A percentile compares a stretch with the other conserved stretches of the same genome.
These are phyloP conservation scores for Pimpla rufipes DNA, from an alignment of 2,888 invertebrate species.

Conservation along the genomic window DNA sequence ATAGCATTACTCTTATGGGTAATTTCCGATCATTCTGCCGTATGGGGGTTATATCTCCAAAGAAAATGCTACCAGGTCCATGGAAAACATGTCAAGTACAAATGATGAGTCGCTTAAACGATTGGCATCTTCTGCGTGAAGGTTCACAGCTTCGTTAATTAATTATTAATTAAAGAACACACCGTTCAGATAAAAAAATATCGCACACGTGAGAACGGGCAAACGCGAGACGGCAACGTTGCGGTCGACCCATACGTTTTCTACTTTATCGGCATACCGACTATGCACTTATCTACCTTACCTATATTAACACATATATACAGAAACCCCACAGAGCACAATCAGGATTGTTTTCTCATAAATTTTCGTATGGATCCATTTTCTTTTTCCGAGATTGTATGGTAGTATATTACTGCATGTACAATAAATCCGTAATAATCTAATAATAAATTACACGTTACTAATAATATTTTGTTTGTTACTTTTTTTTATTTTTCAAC, in stretches of 20 bases:
- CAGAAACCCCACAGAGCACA: conserved; percentile 1
- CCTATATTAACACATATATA: background rate
- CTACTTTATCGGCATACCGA: conserved; percentile 6
- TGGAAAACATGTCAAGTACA: too few species aligned
- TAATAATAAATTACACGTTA: background rate
- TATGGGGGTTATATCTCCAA: background rate
- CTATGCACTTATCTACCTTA: conserved; percentile 3
- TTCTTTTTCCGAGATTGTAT: background rate
- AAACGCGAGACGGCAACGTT: background rate
- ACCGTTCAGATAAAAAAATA: background rate
- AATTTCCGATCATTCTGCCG: background rate
- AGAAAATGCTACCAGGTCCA: background rate
- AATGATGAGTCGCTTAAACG: too few species aligned
- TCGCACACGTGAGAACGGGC: conserved; percentile 3
- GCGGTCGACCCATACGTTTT: background rate
- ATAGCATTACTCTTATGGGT: background rate
- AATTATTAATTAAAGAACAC: background rate
- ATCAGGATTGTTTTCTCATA: background rate
- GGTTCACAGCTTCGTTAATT: background rate
- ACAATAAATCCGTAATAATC: background rate
- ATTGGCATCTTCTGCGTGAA: background rate
- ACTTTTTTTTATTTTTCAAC: conserved; percentile 16
- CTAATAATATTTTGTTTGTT: background rate
- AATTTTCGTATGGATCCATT: background rate
- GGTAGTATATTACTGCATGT: background rate